phyloP scores from a whole-genome alignment of 2,797 vertebrate species.

The Anomalospiza imberbis region DNA sequence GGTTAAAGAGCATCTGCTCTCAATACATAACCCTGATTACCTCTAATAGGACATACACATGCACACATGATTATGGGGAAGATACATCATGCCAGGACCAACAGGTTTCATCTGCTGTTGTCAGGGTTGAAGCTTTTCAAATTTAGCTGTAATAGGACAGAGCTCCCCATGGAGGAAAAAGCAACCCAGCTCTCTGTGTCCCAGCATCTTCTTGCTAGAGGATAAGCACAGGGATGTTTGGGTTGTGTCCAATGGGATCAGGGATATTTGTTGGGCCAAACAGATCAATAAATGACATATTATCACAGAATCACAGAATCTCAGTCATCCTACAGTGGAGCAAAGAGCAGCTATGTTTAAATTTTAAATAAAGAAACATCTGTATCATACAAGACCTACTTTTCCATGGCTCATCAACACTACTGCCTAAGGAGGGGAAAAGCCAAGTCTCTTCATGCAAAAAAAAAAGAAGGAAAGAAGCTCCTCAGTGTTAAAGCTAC shows the following conservation, averaged over 20 bases:
- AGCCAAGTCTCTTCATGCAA: neutral
- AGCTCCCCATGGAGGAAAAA: neutral
- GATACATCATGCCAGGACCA: neutral
- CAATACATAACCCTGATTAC: conserved; percentile 9
- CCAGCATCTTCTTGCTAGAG: neutral
- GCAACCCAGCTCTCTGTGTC: neutral
- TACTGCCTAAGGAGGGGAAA: neutral
- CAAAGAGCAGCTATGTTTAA: neutral
- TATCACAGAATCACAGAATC: neutral
- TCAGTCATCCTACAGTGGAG: neutral
- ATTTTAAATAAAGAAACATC: neutral
- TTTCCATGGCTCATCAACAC: neutral
- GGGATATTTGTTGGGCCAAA: neutral
- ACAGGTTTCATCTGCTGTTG: neutral
- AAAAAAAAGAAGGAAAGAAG: neutral
- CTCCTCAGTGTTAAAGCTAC: neutral
- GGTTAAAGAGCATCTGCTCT: conserved; percentile 45
- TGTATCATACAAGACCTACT: neutral
- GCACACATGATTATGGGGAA: neutral
- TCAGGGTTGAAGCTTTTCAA: neutral
- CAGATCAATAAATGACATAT: neutral
- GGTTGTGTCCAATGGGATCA: neutral
- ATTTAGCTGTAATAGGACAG: neutral
- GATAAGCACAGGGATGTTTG: neutral
- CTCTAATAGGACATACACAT: neutral